phyloP scores from a whole-genome alignment of 2,888 invertebrate genomes.

The Spodoptera exigua region DNA sequence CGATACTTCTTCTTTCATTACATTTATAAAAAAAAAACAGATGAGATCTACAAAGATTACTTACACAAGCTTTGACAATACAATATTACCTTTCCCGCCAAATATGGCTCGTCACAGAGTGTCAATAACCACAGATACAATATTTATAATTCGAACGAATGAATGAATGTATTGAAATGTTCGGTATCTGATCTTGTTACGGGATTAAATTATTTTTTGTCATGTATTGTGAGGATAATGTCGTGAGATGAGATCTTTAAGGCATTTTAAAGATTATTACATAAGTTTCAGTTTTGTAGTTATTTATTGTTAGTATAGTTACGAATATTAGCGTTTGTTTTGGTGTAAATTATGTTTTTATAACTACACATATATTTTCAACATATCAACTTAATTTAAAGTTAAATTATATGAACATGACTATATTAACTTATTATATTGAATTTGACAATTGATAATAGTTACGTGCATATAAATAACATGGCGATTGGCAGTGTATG shows the following conservation, averaged over 20 bases:
- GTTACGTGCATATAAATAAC: neutral
- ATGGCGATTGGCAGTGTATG: too few species aligned
- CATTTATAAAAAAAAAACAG: neutral
- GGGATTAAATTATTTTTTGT: conserved; percentile 17
- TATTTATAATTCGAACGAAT: conserved; percentile 27
- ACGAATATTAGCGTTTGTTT: too few species aligned
- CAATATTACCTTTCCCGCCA: conserved; percentile 49
- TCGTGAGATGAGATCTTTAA: conserved; percentile 34
- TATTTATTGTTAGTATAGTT: too few species aligned
- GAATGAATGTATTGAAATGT: conserved; percentile 13
- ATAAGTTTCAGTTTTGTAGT: conserved; percentile 2
- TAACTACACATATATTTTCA: too few species aligned
- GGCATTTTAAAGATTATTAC: conserved; percentile 9
- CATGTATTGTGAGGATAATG: conserved; percentile 18
- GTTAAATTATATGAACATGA: too few species aligned
- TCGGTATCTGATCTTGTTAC: conserved; percentile 37
- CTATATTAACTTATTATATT: too few species aligned
- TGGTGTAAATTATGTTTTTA: too few species aligned
- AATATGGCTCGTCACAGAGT: conserved; percentile 38
- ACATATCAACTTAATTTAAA: too few species aligned
- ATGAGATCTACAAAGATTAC: conserved; percentile 34
- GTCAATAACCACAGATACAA: conserved; percentile 24
- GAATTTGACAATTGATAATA: neutral
- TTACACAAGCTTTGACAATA: conserved; percentile 13
- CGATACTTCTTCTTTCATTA: neutral